Evolutionary conservation across 2,888 invertebrate species (phyloP), one percentile per base, ranked within the genome.

Genomic region (Amphipoea oculea): DNA sequence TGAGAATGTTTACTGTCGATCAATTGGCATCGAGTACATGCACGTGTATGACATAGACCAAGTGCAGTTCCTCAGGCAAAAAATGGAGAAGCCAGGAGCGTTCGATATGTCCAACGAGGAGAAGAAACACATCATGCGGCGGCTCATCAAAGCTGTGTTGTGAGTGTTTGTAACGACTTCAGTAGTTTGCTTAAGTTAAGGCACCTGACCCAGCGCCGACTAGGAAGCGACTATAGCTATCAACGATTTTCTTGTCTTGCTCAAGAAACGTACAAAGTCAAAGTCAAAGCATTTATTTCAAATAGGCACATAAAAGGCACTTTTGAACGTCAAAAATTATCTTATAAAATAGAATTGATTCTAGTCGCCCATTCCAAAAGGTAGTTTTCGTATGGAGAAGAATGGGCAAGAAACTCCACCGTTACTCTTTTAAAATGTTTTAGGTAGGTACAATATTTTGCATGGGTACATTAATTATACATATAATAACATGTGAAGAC

Each of bases 11-110:
- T 98, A 98, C 94, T 98, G 98, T 92, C 94, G 97, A 11, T 97
- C 98, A 62, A 98, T 98, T 84, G 98, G 98, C 72, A 97, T 98
- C 9, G 98, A 98, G 93, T 98, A 97, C 94, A 98, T 98, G 98
- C 98, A 98, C 91, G 96, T 98, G 88, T 98, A 97, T 92, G 98
- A 98, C 90, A 91, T 97, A 88, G 98, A 98, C 88, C 97, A 97
- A 88, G 97, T 98, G 71, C 97, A 98, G 88, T 98, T 98, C 97
- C 97, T 98, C 85, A 95, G 98, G 65, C 96, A 97, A 90, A 97
- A 97, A 75, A 97, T 98, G 95, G 98, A 98, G 95, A 95, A 96
- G 7, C 98, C 98, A 0, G 97, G 97, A 23, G 92, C 94, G 1
- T 96, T 97, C 89, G 96, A 97, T 75, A 97, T 98, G 89, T 95